Base-by-base conservation (phyloP, 2,797 vertebrate genomes). In the Todus mexicanus region DNA sequence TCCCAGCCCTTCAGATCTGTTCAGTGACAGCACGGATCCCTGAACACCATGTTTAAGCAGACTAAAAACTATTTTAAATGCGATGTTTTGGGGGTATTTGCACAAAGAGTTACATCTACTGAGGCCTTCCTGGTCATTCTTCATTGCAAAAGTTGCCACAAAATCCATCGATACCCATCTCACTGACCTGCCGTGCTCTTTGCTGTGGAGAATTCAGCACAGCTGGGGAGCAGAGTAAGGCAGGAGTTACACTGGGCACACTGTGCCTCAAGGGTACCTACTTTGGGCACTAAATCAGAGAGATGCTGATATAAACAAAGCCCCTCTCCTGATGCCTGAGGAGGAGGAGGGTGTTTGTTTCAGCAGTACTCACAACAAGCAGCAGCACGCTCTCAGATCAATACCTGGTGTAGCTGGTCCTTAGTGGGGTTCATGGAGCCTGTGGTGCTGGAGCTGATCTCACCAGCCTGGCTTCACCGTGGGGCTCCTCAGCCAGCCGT, bases 391-490 rank as follows among this genome's bases (percentile, higher is more conserved):
- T 82, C 7, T 31, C 20, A 35, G 42, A 66, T 79, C 64, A 10
- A 11, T 71, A 57, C 27, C 37, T 76, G 40, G 8, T 47, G 61
- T 22, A 25, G 50, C 1, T 7, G 40, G 42, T 17, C 0, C 0
- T 22, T 31, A 9, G 47, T 21, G 68, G 33, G 60, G 15, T 17
- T 40, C 73, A 12, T 4, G 14, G 15, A 29, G 22, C 61, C 20
- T 11, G 21, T 56, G 4, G 37, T 22, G 47, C 43, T 9, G 4
- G 11, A 16, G n/a, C 53, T 15, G 38, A 20, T 18, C 5, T 4
- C 0, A 10, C 35, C 42, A 22, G 38, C 54, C 29, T 26, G 51
- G 15, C 63, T 22, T 78, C 73, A 4, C 76, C 3, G 0, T 1
- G 2, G 23, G 12, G 35, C 61, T 80, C 31, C 53, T 84, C 70